Evolutionary conservation across 2,888 invertebrate species (phyloP).

Genomic region (Cantharis lateralis): DNA sequence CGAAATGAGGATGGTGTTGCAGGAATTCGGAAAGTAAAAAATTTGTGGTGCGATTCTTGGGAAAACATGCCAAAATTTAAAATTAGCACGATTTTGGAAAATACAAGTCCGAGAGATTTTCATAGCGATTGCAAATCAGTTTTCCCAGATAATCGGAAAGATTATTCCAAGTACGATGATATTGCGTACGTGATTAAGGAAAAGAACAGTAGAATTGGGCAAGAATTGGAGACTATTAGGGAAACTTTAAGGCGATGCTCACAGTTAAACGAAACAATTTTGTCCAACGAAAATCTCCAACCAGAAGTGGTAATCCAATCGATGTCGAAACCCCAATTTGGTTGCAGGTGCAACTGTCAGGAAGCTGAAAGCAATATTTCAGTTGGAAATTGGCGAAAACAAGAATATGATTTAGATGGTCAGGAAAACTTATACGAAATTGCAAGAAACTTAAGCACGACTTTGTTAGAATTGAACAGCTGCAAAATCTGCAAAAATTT

Average conservation of each 20-base stretch:
- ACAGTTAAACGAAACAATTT: background rate
- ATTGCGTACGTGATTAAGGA: background rate
- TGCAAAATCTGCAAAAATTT: conserved; percentile 31
- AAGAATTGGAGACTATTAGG: background rate
- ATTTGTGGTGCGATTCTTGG: background rate
- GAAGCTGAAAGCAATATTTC: no score
- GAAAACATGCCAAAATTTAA: no score
- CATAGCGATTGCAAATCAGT: no score
- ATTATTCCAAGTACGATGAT: background rate
- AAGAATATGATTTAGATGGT: background rate
- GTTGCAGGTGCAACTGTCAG: background rate
- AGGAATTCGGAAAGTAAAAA: background rate
- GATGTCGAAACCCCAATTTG: background rate
- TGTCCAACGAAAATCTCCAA: background rate
- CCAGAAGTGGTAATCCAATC: background rate
- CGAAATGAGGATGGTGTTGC: background rate
- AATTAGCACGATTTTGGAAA: background rate
- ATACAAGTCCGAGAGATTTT: background rate
- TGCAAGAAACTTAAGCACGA: conserved; percentile 46
- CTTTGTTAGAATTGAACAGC: conserved; percentile 33
- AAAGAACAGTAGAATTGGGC: background rate
- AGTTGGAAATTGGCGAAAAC: no score
- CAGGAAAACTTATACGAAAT: conserved; percentile 39
- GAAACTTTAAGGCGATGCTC: background rate
- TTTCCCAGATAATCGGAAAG: background rate